A percentile compares a stretch with the other conserved stretches of the same genome.
Evolutionary conservation across 2,113 vertebrate species (phyloP).

Genomic region (Orientallactaga bullata): DNA sequence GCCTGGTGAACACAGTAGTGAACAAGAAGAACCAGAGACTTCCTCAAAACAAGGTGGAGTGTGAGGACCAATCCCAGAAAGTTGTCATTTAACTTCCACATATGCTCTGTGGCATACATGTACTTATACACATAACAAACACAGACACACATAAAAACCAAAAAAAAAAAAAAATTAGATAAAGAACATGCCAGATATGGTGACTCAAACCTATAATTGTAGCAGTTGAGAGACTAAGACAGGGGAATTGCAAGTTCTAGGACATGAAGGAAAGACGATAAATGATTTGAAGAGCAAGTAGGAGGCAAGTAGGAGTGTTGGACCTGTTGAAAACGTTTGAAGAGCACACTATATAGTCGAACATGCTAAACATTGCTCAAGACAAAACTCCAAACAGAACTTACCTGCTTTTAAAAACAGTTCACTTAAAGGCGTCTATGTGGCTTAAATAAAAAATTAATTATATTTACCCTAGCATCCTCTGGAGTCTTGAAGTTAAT

Average conservation of each 20-base stretch:
- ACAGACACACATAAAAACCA: no score
- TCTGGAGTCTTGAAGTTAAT: constrained; percentile 96
- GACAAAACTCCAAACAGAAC: constrained; percentile 34
- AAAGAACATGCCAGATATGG: background rate
- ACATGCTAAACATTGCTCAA: constrained; percentile 43
- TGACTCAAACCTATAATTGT: background rate
- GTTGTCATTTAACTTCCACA: no score
- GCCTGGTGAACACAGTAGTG: no score
- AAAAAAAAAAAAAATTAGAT: constrained; percentile 28
- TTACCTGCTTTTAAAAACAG: constrained; percentile 33
- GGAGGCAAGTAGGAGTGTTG: background rate
- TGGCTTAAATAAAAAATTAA: constrained; percentile 53
- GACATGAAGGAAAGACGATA: background rate
- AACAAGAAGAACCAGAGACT: no score
- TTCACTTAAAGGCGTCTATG: constrained; percentile 36
- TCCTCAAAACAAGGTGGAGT: no score
- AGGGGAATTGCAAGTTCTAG: background rate
- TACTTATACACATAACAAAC: background rate
- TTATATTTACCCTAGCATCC: constrained; percentile 93
- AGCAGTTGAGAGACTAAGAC: background rate
- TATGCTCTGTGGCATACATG: no score
- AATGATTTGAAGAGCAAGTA: constrained; percentile 32
- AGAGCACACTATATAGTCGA: constrained; percentile 10
- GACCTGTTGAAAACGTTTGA: background rate
- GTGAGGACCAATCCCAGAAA: no score